Evolutionary conservation across 1,140 invertebrate species (phyloP).

Genomic region (Drosophila lacertosa): DNA sequence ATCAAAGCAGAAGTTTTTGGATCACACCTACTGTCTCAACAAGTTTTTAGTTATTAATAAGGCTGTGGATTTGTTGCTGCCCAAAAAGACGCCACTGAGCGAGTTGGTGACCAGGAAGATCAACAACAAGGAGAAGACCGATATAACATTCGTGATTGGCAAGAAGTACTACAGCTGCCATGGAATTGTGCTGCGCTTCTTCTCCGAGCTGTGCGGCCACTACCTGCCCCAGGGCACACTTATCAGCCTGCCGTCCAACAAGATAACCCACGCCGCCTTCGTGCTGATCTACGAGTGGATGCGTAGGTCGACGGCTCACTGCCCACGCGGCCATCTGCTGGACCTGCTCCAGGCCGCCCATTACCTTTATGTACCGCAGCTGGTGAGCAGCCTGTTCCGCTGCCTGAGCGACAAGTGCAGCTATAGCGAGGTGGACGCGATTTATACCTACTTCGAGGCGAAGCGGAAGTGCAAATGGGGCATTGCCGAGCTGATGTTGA

Average conservation of each 20-base stretch:
- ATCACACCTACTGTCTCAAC: neutral
- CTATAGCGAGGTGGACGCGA: neutral
- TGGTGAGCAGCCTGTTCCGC: neutral
- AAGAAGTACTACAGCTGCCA: neutral
- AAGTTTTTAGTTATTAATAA: neutral
- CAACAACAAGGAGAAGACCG: neutral
- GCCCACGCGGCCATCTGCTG: neutral
- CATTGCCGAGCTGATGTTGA: constrained; percentile 5
- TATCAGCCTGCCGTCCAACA: neutral
- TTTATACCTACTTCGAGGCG: neutral
- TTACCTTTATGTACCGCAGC: neutral
- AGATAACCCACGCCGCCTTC: neutral
- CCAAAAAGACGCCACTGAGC: neutral
- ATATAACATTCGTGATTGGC: neutral
- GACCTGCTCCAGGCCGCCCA: constrained; percentile 1
- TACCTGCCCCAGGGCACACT: neutral
- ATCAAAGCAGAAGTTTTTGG: neutral
- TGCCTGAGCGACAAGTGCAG: neutral
- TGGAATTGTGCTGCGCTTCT: neutral
- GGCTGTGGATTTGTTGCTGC: neutral
- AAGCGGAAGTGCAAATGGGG: neutral
- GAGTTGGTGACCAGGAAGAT: neutral
- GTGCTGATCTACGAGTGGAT: neutral
- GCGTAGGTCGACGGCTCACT: neutral
- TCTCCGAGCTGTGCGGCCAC: neutral